Base-by-base conservation (phyloP, 1,140 invertebrate genomes). In the Charaxes varanes region DNA sequence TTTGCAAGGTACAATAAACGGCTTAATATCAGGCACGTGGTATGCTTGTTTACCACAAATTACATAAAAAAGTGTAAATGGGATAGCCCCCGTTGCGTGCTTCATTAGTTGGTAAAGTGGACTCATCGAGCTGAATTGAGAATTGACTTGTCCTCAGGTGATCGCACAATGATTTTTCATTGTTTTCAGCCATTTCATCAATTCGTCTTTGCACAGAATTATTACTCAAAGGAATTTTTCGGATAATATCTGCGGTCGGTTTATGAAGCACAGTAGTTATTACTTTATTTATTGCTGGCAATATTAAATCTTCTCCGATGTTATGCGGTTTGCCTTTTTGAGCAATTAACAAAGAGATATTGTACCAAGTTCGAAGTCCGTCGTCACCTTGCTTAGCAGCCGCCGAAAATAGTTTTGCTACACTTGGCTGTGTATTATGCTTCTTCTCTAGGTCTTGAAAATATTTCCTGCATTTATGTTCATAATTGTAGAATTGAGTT, bases 31-130 rank as follows among this genome's bases (percentile, higher is more conserved):
- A n/a, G n/a, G n/a, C n/a, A n/a, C n/a, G n/a, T n/a, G n/a, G n/a
- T n/a, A n/a, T n/a, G n/a, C n/a, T n/a, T n/a, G n/a, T n/a, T n/a
- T n/a, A n/a, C n/a, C n/a, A n/a, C n/a, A n/a, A n/a, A n/a, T n/a
- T n/a, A n/a, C n/a, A n/a, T n/a, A n/a, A n/a, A n/a, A n/a, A n/a
- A n/a, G n/a, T n/a, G n/a, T n/a, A n/a, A n/a, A n/a, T n/a, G n/a
- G n/a, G n/a, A n/a, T n/a, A n/a, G n/a, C n/a, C n/a, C n/a, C n/a
- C n/a, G n/a, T n/a, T n/a, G n/a, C n/a, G n/a, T 62, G 72, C 57
- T 70, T 58, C 62, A 77, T 79, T 73, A 51, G 32, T 53, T 32
- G 66, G 62, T 62, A 78, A 78, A 41, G 74, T 77, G 52, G 67
- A 76, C 48, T 80, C 59, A 45, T 73, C 65, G 37, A 76, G 47